Percentiles rank a stretch among this genome's conserved stretches.
phyloP scores from a whole-genome alignment of 2,113 vertebrate species.

The Epinephelus lanceolatus region DNA sequence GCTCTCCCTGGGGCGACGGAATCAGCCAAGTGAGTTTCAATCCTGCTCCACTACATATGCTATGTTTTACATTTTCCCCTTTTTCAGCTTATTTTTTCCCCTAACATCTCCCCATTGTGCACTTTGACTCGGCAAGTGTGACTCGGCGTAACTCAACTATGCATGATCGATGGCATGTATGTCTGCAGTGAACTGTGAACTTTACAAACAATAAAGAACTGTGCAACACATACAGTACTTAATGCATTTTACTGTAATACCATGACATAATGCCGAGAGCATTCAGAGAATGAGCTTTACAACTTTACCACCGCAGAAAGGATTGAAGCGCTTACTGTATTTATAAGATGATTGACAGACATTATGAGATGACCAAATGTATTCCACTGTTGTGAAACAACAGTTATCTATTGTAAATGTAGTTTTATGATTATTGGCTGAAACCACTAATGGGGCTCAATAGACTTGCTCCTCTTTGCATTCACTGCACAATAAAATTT shows the following conservation, averaged over 20 bases:
- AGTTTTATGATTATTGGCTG: slow-evolving; percentile 54
- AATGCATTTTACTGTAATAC: slow-evolving; percentile 34
- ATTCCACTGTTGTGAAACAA: slow-evolving; percentile 30
- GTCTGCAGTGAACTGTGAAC: slow-evolving; percentile 71
- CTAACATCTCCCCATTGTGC: slow-evolving; percentile 60
- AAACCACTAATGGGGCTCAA: slow-evolving; percentile 55
- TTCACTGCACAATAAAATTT: slow-evolving; percentile 24
- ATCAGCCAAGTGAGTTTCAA: slow-evolving; percentile 73
- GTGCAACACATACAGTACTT: slow-evolving; percentile 11
- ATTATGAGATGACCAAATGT: slow-evolving; percentile 15
- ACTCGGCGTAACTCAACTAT: slow-evolving; percentile 68
- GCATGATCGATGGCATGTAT: slow-evolving; percentile 79
- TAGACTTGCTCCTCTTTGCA: slow-evolving; percentile 29
- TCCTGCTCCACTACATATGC: slow-evolving; percentile 66
- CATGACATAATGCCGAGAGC: slow-evolving; percentile 20
- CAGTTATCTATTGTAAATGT: slow-evolving; percentile 22
- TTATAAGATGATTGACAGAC: slow-evolving; percentile 8
- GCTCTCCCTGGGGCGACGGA: slow-evolving; percentile 76
- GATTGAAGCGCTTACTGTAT: neutral
- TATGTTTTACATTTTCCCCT: slow-evolving; percentile 67
- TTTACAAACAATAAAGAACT: slow-evolving; percentile 32
- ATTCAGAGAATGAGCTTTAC: slow-evolving; percentile 8
- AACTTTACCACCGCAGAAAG: slow-evolving; percentile 4
- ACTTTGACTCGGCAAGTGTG: slow-evolving; percentile 82
- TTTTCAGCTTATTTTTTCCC: slow-evolving; percentile 52